Conservation (phyloP, 2,797 vertebrate genomes). For the Myotis myotis region DNA sequence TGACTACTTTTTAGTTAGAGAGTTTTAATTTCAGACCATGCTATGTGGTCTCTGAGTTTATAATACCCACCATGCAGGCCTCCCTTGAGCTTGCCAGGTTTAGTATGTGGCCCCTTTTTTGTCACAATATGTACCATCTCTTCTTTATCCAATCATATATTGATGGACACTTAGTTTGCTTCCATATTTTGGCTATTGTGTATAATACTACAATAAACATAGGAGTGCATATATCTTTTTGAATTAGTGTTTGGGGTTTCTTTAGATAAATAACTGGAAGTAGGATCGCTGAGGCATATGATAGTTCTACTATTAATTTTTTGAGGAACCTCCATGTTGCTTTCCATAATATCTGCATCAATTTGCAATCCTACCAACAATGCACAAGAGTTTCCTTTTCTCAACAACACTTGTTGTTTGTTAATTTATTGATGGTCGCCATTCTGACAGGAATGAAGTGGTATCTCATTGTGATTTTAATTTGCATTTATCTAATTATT, state of each 20-base stretch:
- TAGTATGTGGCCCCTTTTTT: neutral
- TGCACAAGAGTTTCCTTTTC: too few relatives aligned
- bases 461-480: too few relatives aligned
- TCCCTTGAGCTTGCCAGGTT: neutral
- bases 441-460: too few relatives aligned
- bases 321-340: neutral
- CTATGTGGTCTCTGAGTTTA: neutral
- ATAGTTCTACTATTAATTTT: neutral
- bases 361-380: too few relatives aligned
- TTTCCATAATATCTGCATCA: too few relatives aligned
- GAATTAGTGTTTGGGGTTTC: neutral
- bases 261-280: neutral
- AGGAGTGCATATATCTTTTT: neutral
- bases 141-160: neutral
- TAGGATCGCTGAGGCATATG: neutral
- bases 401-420: too few relatives aligned
- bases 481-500: too few relatives aligned
- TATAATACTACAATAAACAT: neutral
- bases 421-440: too few relatives aligned
- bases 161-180: neutral
- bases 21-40: neutral
- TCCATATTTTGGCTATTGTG: neutral
- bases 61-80: neutral
- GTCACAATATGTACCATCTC: neutral
- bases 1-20: neutral